A percentile compares a stretch with the other conserved stretches of the same genome.
Evolutionary conservation across 2,113 vertebrate species (phyloP).

Genomic region (Menura novaehollandiae): DNA sequence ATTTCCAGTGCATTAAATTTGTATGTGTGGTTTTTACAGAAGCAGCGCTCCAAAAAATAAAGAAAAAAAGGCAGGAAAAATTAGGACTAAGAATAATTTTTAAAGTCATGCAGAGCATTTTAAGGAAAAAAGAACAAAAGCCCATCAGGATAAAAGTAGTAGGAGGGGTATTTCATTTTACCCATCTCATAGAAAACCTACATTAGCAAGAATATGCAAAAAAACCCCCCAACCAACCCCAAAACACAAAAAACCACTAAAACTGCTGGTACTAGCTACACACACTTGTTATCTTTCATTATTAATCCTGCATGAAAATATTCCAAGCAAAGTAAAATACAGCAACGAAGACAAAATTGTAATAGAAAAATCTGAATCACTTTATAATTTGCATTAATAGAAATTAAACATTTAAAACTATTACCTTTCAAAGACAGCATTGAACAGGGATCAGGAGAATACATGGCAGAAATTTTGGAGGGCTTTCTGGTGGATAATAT

Average conservation of each 20-base stretch:
- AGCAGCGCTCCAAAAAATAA: not conserved
- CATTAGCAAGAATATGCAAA: not conserved
- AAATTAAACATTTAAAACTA: not conserved
- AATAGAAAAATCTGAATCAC: not conserved
- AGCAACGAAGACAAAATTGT: not conserved
- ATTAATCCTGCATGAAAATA: not conserved
- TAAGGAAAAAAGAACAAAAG: slow-evolving; percentile 55
- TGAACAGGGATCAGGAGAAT: not conserved
- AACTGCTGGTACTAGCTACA: not conserved
- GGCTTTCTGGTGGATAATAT: not conserved
- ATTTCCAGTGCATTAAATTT: slow-evolving; percentile 44
- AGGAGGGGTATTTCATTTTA: slow-evolving; percentile 6
- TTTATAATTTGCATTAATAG: not conserved
- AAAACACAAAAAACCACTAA: not conserved
- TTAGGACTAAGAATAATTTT: not conserved
- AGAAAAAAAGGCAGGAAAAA: not conserved
- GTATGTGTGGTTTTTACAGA: slow-evolving; percentile 26
- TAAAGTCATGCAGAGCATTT: not conserved
- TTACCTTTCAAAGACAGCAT: not conserved
- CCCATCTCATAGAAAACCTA: not conserved
- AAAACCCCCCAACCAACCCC: not conserved
- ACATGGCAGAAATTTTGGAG: not conserved
- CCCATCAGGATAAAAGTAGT: slow-evolving; percentile 15
- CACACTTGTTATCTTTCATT: not conserved
- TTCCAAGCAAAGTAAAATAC: not conserved